Evolutionary conservation across 37 sponge, comb jelly and placozoan genomes (phyloP).

Genomic region (Hexactinellida sp.): DNA sequence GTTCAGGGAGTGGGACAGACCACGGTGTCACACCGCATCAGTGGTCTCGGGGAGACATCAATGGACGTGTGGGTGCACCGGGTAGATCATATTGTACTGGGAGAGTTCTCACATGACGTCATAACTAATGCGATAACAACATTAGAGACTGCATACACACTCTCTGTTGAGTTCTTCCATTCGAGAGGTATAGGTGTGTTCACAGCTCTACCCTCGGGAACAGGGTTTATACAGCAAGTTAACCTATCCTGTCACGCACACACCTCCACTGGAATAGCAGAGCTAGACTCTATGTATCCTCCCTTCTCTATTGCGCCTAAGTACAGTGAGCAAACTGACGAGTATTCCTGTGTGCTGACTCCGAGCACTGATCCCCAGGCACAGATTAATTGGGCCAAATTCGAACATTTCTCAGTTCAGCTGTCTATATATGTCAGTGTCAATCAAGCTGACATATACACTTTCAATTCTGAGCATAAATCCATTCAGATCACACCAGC

Average conservation of each 20-base stretch:
- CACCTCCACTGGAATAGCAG: neutral
- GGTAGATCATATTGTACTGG: neutral
- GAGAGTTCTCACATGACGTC: neutral
- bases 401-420: neutral
- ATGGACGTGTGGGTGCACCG: constrained; percentile 35
- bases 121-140: neutral
- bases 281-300: neutral
- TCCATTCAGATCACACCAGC: neutral
- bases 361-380: neutral
- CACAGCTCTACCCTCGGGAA: neutral
- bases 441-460: neutral
- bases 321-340: neutral
- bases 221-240: neutral
- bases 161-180: neutral
- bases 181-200: neutral
- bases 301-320: neutral
- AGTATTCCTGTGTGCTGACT: neutral
- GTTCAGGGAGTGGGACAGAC: constrained; percentile 38
- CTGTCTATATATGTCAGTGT: neutral
- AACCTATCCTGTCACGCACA: neutral
- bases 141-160: neutral
- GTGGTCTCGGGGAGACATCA: constrained; percentile 47
- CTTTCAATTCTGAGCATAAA: neutral
- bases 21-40: constrained; percentile 45
- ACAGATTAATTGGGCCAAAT: neutral